Conservation (phyloP, 2,113 vertebrate genomes). For the Microcebus lehilahytsara region DNA sequence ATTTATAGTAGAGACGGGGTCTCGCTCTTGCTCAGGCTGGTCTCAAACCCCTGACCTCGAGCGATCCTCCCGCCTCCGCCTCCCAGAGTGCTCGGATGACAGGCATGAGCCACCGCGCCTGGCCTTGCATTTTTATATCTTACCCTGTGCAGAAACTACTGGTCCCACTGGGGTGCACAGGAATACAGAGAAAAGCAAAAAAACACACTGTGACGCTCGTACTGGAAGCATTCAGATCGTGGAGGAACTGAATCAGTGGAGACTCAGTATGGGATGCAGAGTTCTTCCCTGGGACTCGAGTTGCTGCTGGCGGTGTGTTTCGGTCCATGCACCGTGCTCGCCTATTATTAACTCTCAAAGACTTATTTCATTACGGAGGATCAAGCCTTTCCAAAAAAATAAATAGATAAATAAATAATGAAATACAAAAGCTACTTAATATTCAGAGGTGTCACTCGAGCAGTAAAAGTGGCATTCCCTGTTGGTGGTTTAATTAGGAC, state of each 20-base stretch:
- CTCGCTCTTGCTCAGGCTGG: no score
- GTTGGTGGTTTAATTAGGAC: constrained; percentile 74
- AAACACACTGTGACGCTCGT: not conserved
- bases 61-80: no score
- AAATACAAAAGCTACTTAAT: constrained; percentile 72
- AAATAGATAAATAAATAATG: constrained; percentile 67
- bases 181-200: constrained; percentile 44
- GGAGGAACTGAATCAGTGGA: not conserved
- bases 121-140: constrained; percentile 62
- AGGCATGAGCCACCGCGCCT: no score
- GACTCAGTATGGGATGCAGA: not conserved
- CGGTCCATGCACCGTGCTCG: not conserved
- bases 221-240: not conserved
- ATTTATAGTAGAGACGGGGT: no score
- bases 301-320: not conserved
- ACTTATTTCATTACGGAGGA: constrained; percentile 73
- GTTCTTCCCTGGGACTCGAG: not conserved
- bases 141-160: constrained; percentile 63
- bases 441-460: constrained; percentile 65
- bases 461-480: constrained; percentile 73
- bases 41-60: no score
- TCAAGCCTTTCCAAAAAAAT: constrained; percentile 65
- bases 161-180: constrained; percentile 56
- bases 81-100: no score
- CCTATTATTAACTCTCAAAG: constrained; percentile 63